Evolutionary conservation across 2,888 invertebrate genomes (phyloP).

Genomic region (Endomychus coccineus): DNA sequence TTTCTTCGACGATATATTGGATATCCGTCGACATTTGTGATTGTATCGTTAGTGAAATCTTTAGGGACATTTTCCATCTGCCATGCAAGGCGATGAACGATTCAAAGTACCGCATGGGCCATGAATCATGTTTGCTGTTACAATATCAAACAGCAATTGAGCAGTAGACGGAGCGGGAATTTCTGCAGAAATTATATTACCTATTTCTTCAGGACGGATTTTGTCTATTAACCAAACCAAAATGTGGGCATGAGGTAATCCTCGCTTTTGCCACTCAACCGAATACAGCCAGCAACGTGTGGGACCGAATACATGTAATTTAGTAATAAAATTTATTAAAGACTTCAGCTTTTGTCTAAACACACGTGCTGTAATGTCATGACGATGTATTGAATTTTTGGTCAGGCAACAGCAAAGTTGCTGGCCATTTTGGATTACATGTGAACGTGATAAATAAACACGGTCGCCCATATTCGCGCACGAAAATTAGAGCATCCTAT

Average conservation of each 20-base stretch:
- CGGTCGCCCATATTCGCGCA: conserved; percentile 32
- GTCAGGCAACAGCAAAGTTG: not conserved
- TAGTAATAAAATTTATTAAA: too few species aligned
- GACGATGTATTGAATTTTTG: too few species aligned
- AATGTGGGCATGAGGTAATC: conserved; percentile 16
- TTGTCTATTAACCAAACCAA: conserved; percentile 28
- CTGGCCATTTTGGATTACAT: too few species aligned
- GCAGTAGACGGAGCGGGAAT: conserved; percentile 30
- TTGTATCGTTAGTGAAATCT: conserved; percentile 14
- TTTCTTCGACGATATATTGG: conserved; percentile 9
- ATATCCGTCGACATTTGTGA: conserved; percentile 17
- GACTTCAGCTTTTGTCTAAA: too few species aligned
- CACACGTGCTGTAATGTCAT: too few species aligned
- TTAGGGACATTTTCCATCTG: conserved; percentile 34
- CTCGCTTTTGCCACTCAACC: conserved; percentile 15
- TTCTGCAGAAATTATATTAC: conserved; percentile 33
- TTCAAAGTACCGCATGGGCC: conserved; percentile 36
- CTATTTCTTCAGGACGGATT: conserved; percentile 31
- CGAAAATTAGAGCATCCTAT: conserved; percentile 34
- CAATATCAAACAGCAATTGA: conserved; percentile 27
- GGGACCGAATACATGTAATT: too few species aligned
- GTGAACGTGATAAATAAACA: conserved; percentile 32
- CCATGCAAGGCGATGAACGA: conserved; percentile 36
- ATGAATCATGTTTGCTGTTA: conserved; percentile 39
- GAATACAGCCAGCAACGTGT: too few species aligned